Evolutionary conservation across 2,888 invertebrate genomes (phyloP), one percentile per base, ranked within the genome.

Genomic region (Dioctria rufipes): DNA sequence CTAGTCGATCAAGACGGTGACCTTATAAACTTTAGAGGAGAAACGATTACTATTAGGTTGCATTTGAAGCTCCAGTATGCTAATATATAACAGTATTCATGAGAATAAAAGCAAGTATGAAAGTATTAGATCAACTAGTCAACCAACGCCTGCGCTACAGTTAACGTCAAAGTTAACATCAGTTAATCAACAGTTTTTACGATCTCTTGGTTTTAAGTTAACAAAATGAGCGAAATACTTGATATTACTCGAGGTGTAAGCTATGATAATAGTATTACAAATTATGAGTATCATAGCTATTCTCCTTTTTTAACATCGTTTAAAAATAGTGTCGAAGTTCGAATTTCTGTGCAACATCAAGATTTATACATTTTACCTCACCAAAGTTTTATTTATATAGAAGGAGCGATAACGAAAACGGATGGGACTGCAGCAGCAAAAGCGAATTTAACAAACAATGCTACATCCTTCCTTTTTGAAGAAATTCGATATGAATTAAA

Each of bases 1-100:
- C 71, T 87, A 78, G 78, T 85, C 5, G 86, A 88, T 84, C 85
- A 86, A 83, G 83, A 85, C 82, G 85, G 85, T 51, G 81, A 85
- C 46, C 66, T 86, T 25, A 80, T 87, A 13, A 86, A 86, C 85
- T 87, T 87, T 25, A 25, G 25, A 25, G 25, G 25, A 25, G 25
- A 25, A 25, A 83, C 82, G 71, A 85, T 86, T 81, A 85, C 85
- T 40, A 80, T 86, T 13, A 78, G 85, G 43, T 77, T 86, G 40
- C 86, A 85, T 84, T 81, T 85, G 60, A 83, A 80, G 80, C 63
- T 75, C 46, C 75, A 69, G 9, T 75, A 84, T 84, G 83, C 80
- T 83, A 78, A 78, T 83, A 39, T 83, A 78, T 25, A 82, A 82
- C 46, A 46, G 46, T 4, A 5, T n/a, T 8, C 65, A 66, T 42